A percentile compares a stretch with the other conserved stretches of the same genome.
These are phyloP conservation scores for Trinectes maculatus DNA, from an alignment of 2,113 vertebrate species.

Conservation along the genomic window DNA sequence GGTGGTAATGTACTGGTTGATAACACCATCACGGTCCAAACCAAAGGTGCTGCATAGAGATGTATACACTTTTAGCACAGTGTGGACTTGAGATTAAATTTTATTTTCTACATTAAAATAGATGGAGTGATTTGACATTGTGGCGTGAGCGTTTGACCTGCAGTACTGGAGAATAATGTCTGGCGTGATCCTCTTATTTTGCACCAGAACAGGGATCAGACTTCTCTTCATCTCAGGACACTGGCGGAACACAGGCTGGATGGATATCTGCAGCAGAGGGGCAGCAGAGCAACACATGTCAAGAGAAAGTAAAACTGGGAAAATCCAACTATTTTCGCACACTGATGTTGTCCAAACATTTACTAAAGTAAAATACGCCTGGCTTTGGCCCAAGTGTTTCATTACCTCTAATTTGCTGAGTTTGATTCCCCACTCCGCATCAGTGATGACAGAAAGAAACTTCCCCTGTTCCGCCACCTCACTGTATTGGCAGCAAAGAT, in stretches of 20 bases:
- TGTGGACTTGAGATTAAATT: neutral
- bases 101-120: neutral
- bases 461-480: slow-evolving; percentile 81
- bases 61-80: neutral
- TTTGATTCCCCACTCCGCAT: slow-evolving; percentile 92
- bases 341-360: neutral
- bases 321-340: neutral
- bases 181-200: slow-evolving; percentile 86
- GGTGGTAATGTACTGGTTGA: slow-evolving; percentile 92
- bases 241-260: slow-evolving; percentile 92
- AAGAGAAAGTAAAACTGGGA: neutral
- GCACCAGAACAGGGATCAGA: slow-evolving; percentile 87
- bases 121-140: neutral
- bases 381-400: neutral
- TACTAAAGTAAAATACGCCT: neutral
- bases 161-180: slow-evolving; percentile 90
- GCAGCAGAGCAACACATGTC: neutral
- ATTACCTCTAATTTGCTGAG: slow-evolving; percentile 86
- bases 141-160: slow-evolving; percentile 80
- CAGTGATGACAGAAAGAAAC: slow-evolving; percentile 87
- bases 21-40: slow-evolving; percentile 86
- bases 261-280: slow-evolving; percentile 89
- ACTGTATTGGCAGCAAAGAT: slow-evolving; percentile 84
- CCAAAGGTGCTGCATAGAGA: slow-evolving; percentile 86
- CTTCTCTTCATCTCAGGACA: slow-evolving; percentile 86